Evolutionary conservation across 2,888 invertebrate species (phyloP), one percentile per base, ranked within the genome.

Genomic region (Lagria hirta): DNA sequence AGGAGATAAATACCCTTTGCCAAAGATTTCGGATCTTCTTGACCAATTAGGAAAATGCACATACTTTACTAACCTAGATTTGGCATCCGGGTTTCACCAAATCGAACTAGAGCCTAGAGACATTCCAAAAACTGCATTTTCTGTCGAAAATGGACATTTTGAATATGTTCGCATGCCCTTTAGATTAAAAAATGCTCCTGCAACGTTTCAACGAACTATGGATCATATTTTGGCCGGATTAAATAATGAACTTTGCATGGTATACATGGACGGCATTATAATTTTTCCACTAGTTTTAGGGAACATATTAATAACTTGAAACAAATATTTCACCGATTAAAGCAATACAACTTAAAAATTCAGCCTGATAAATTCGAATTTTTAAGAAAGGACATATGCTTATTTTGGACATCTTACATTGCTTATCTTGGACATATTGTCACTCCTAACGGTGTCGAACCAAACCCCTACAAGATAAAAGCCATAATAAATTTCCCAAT

Each of bases 181-280:
- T 10, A 16, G 36, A 14, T 13, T 36, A 8, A 15, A 11, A 23
- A 36, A 35, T 2, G 27, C 26, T 1, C 16, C 36, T 3, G 12
- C 21, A 11, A 35, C 23, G 3, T 35, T 35, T 20, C 38, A 38
- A 38, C 10, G 38, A 6, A 16, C 20, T 3, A 32, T 32, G 29
- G 22, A 40, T 15, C 21, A 32, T n/a, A 15, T 40, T n/a, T 21
- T 40, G 24, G n/a, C n/a, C n/a, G n/a, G n/a, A n/a, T n/a, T n/a
- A n/a, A n/a, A n/a, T n/a, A 33, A 33, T 13, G 22, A 33, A 21
- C 12, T 4, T 10, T 33, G 33, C 8, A 3, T 33, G 4, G 33
- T 21, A 5, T 33, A 33, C 14, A 8, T 33, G 22, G 33, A 33
- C 14, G 21, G 22, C 11, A 33, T 33, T 3, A 14, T 20, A 2